Evolutionary conservation across 2,113 vertebrate species (phyloP).

Genomic region (Ammodytes marinus): DNA sequence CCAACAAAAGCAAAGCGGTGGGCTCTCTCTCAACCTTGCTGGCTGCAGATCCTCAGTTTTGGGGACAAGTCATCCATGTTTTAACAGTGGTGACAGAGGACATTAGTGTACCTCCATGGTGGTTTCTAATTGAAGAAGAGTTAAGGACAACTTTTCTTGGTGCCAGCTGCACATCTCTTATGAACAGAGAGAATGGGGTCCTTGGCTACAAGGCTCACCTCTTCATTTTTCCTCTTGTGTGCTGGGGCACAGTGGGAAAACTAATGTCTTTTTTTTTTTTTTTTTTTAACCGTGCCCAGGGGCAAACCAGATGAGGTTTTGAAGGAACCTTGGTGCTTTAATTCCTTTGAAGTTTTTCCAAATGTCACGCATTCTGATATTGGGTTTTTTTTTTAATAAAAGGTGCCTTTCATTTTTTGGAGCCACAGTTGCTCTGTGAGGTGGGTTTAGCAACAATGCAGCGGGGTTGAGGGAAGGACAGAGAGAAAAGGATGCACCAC

Average conservation of each 20-base stretch:
- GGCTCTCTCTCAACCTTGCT: constrained; percentile 36
- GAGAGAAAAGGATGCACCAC: constrained; percentile 22
- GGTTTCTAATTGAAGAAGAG: constrained; percentile 56
- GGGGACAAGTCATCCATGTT: constrained; percentile 16
- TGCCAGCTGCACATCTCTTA: constrained; percentile 54
- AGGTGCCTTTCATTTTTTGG: constrained; percentile 64
- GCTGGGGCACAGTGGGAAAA: constrained; percentile 55
- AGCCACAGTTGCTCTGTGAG: constrained; percentile 33
- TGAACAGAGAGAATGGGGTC: constrained; percentile 55
- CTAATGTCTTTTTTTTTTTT: constrained; percentile 65
- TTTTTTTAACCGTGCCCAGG: constrained; percentile 50
- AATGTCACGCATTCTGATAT: constrained; percentile 73
- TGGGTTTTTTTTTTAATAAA: constrained; percentile 62
- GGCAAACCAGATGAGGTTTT: constrained; percentile 69
- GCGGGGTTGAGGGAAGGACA: constrained; percentile 27
- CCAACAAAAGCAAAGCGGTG: constrained; percentile 18
- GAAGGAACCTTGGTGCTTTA: constrained; percentile 70
- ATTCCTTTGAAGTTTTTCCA: constrained; percentile 73
- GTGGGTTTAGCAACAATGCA: constrained; percentile 56
- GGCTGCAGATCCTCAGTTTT: constrained; percentile 17
- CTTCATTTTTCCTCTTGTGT: constrained; percentile 54
- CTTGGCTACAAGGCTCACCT: constrained; percentile 68
- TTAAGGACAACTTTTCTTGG: constrained; percentile 56
- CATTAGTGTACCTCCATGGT: constrained; percentile 27
- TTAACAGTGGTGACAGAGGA: constrained; percentile 38